phyloP scores from a whole-genome alignment of 2,888 invertebrate species.

The Synergus gifuensis region DNA sequence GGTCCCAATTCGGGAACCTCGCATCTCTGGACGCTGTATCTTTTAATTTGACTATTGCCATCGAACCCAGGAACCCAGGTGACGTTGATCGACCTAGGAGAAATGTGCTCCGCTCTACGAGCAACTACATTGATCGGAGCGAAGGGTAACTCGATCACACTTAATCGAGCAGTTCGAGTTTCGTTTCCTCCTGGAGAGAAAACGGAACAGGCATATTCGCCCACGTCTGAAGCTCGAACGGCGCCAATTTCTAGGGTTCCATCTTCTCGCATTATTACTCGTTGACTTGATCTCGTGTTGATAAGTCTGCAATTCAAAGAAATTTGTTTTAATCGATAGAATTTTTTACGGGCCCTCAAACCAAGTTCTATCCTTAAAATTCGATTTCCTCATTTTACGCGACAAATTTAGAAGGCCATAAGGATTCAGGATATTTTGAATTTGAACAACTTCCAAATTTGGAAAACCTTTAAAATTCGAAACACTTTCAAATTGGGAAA shows the following conservation, averaged over 20 bases:
- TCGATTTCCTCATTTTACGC: constrained; percentile 5
- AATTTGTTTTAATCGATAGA: too few relatives aligned
- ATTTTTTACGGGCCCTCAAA: too few relatives aligned
- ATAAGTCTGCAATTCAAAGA: constrained; percentile 77
- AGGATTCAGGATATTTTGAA: too few relatives aligned
- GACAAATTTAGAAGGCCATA: background rate
- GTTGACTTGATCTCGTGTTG: constrained; percentile 83
- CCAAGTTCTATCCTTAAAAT: background rate
- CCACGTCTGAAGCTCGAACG: constrained; percentile 94
- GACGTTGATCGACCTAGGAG: constrained; percentile 90
- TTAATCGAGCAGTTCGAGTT: constrained; percentile 89
- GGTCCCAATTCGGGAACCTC: constrained; percentile 93
- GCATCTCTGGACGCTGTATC: constrained; percentile 94
- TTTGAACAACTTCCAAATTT: too few relatives aligned
- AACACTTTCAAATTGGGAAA: too few relatives aligned
- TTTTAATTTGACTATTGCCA: constrained; percentile 96
- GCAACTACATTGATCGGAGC: constrained; percentile 94
- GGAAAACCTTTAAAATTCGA: too few relatives aligned
- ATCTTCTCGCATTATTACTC: constrained; percentile 87
- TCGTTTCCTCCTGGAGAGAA: constrained; percentile 96
- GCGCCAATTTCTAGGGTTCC: constrained; percentile 93
- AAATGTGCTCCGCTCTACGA: constrained; percentile 82
- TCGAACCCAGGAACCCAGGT: constrained; percentile 98
- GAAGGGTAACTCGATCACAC: constrained; percentile 96
- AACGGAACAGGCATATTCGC: constrained; percentile 94